phyloP scores from a whole-genome alignment of 2,888 invertebrate species.

The Ptilodon capucinus region DNA sequence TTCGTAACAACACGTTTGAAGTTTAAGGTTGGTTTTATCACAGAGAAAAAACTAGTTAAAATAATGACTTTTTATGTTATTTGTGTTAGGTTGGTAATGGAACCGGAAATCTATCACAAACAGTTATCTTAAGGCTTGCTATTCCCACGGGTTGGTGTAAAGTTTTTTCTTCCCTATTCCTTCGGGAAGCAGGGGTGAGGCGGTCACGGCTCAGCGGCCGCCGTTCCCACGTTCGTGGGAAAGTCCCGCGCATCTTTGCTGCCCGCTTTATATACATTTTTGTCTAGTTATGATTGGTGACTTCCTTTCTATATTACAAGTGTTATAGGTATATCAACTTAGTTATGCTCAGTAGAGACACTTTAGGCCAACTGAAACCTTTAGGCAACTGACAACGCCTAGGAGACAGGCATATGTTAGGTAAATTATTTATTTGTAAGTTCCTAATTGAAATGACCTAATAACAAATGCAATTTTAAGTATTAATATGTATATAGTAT shows the following conservation, averaged over 20 bases:
- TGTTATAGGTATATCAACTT: too few relatives aligned
- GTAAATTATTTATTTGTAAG: too few relatives aligned
- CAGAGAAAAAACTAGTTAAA: too few relatives aligned
- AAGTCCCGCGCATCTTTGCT: slow-evolving; percentile 1
- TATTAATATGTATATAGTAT: too few relatives aligned
- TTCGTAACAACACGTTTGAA: too few relatives aligned
- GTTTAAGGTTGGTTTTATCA: too few relatives aligned
- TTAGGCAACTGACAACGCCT: too few relatives aligned
- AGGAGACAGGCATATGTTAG: too few relatives aligned
- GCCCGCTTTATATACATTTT: background rate
- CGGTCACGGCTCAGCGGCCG: slow-evolving; percentile 40
- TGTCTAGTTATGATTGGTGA: background rate
- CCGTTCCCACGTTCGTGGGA: slow-evolving; percentile 35
- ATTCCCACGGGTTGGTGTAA: slow-evolving; percentile 20
- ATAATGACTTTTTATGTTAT: background rate
- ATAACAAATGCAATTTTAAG: too few relatives aligned
- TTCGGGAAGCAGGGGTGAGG: slow-evolving; percentile 37
- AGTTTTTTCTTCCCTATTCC: slow-evolving; percentile 25
- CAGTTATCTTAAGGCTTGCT: background rate
- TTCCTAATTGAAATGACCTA: too few relatives aligned
- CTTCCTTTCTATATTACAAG: background rate
- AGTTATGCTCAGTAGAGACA: too few relatives aligned
- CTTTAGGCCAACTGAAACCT: too few relatives aligned
- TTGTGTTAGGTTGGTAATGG: background rate
- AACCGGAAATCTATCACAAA: background rate